Conservation (phyloP, 2,797 vertebrate genomes). For the Rhinogobio ventralis region DNA sequence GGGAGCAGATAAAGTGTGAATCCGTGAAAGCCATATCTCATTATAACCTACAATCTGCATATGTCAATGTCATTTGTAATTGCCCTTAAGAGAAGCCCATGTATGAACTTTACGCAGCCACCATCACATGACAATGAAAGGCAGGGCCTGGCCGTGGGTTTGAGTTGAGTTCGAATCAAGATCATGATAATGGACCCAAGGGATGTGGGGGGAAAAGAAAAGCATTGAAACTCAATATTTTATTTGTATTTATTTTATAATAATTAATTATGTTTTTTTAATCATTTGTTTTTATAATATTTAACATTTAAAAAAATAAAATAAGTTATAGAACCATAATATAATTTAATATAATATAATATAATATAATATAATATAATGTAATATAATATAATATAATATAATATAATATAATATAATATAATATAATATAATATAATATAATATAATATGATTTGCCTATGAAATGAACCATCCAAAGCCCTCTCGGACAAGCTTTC, state of each 20-base stretch:
- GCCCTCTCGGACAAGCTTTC: neutral
- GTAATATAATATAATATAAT: neutral
- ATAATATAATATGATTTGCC: neutral
- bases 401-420: neutral
- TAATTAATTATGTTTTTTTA: conserved; percentile 7
- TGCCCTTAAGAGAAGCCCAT: conserved; percentile 59
- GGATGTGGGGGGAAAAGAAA: neutral
- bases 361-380: no score
- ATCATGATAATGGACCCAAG: neutral
- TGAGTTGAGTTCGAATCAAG: neutral
- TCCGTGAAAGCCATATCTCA: conserved; percentile 72
- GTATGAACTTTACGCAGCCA: conserved; percentile 52
- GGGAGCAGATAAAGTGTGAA: conserved; percentile 66
- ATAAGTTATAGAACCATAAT: neutral
- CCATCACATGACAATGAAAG: neutral
- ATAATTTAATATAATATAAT: neutral
- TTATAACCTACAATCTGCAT: conserved; percentile 62
- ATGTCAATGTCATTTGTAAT: conserved; percentile 71
- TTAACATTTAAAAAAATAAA: neutral
- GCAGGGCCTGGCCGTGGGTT: neutral
- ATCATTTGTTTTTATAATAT: neutral
- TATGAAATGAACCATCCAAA: neutral
- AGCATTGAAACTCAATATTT: neutral
- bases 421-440: neutral
- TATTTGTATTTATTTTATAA: neutral